These are phyloP conservation scores for Aplochiton taeniatus DNA, from an alignment of 2,797 vertebrate genomes.

Conservation along the genomic window DNA sequence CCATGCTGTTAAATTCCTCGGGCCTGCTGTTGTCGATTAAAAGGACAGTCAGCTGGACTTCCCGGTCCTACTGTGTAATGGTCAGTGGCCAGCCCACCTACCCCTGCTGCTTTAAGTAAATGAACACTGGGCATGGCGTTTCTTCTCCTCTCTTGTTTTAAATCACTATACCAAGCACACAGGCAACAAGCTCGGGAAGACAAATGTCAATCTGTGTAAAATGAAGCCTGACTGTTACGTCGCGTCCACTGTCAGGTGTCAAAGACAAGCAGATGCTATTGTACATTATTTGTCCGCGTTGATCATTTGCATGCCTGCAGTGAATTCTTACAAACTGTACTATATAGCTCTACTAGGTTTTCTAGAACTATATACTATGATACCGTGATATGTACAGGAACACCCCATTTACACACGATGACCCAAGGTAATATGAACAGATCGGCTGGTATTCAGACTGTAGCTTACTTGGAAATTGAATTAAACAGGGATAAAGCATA, in stretches of 20 bases:
- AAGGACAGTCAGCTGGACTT: constrained; percentile 84
- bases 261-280: constrained; percentile 28
- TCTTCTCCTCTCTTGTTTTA: constrained; percentile 68
- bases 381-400: constrained; percentile 50
- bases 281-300: too few relatives aligned
- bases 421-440: constrained; percentile 68
- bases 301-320: too few relatives aligned
- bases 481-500: constrained; percentile 75
- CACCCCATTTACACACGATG: constrained; percentile 47
- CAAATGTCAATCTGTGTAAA: constrained; percentile 50
- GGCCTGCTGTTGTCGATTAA: constrained; percentile 85
- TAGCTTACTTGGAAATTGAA: constrained; percentile 72
- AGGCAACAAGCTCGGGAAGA: constrained; percentile 54
- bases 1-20: constrained; percentile 83
- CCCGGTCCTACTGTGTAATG: constrained; percentile 83
- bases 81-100: constrained; percentile 79
- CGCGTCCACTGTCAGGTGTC: constrained; percentile 27
- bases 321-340: not conserved
- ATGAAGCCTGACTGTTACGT: constrained; percentile 27
- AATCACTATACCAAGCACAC: constrained; percentile 69
- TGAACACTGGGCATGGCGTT: constrained; percentile 71
- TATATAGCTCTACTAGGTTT: constrained; percentile 35
- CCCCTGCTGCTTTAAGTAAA: constrained; percentile 80
- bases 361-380: constrained; percentile 38
- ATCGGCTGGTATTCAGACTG: constrained; percentile 36